These are phyloP conservation scores for Periphyllus acericola DNA, from an alignment of 2,888 invertebrate species.

Conservation along the genomic window DNA sequence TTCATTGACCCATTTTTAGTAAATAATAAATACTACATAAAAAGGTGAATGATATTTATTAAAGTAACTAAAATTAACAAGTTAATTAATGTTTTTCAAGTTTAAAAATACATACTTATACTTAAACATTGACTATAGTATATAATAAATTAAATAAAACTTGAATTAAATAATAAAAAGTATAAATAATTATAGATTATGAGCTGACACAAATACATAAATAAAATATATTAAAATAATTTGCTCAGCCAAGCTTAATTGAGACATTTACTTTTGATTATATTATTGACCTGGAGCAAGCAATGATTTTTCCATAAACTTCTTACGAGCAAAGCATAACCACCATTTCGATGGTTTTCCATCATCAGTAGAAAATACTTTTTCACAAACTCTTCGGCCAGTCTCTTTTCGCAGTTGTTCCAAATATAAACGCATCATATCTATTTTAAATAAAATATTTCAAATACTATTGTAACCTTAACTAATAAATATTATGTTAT, in stretches of 20 bases:
- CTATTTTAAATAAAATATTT: conserved; percentile 68
- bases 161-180: neutral
- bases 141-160: neutral
- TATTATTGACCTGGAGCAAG: conserved; percentile 83
- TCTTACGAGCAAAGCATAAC: conserved; percentile 98
- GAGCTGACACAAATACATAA: conserved; percentile 25
- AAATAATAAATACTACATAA: neutral
- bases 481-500: conserved; percentile 1
- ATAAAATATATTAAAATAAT: conserved; percentile 16
- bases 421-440: conserved; percentile 90
- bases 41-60: neutral
- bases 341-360: conserved; percentile 99
- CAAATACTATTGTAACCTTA: too few species aligned
- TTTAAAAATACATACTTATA: neutral
- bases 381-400: conserved; percentile 89
- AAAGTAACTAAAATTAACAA: neutral
- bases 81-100: neutral
- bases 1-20: too few species aligned
- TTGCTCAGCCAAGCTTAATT: neutral
- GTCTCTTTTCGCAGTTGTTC: conserved; percentile 96
- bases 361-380: conserved; percentile 88
- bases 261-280: neutral
- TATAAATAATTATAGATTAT: conserved; percentile 24
- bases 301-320: conserved; percentile 99
- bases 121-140: neutral